Evolutionary conservation across 2,113 vertebrate species (phyloP).

Genomic region (Syngnathus floridae): DNA sequence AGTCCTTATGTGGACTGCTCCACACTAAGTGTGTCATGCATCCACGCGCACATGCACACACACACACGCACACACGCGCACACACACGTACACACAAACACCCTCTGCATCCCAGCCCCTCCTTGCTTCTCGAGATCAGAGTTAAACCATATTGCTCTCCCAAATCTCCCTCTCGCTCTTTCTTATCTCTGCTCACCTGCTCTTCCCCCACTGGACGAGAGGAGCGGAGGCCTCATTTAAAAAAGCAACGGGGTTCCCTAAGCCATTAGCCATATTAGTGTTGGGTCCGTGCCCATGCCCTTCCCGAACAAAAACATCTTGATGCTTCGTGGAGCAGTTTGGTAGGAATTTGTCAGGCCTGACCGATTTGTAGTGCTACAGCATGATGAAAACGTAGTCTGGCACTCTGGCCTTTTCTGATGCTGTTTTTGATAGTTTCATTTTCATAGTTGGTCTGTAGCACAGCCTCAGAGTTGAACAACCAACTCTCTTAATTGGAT

Average conservation of each 20-base stretch:
- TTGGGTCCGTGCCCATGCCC: conserved; percentile 55
- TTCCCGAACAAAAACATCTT: conserved; percentile 51
- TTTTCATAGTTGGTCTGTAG: conserved; percentile 16
- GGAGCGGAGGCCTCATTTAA: conserved; percentile 59
- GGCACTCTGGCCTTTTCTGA: neutral
- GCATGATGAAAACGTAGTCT: conserved; percentile 19
- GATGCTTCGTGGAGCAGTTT: conserved; percentile 32
- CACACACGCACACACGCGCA: conserved; percentile 14
- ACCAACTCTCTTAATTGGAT: too few relatives aligned
- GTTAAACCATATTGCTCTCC: conserved; percentile 36
- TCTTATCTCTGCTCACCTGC: conserved; percentile 40
- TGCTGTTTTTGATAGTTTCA: neutral
- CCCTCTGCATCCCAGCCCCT: conserved; percentile 15
- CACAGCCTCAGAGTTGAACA: neutral
- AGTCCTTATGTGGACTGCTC: conserved; percentile 18
- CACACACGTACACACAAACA: conserved; percentile 16
- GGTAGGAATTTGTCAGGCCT: conserved; percentile 37
- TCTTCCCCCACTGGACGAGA: conserved; percentile 27
- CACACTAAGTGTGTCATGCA: neutral
- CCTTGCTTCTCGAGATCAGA: conserved; percentile 40
- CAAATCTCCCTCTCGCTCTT: conserved; percentile 26
- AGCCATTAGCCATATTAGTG: conserved; percentile 65
- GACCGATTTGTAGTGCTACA: conserved; percentile 22
- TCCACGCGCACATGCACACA: conserved; percentile 6
- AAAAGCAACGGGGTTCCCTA: conserved; percentile 59